phyloP scores from a whole-genome alignment of 2,113 vertebrate genomes.

The Athene cunicularia region DNA sequence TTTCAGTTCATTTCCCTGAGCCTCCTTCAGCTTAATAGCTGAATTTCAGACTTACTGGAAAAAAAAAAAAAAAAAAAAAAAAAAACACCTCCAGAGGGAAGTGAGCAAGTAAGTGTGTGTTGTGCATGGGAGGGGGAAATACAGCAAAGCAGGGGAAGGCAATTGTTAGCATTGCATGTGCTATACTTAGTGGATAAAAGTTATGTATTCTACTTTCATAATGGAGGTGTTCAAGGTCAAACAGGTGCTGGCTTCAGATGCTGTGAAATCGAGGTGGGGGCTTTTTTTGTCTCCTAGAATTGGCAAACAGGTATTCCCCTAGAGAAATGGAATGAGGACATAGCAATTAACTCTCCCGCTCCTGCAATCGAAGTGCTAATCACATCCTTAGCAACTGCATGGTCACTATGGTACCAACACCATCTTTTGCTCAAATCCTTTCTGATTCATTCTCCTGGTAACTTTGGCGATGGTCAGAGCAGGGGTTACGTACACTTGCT shows the following conservation, averaged over 20 bases:
- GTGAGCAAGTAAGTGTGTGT: background rate
- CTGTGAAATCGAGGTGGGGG: slow-evolving; percentile 6
- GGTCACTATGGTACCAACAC: slow-evolving; percentile 51
- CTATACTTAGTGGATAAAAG: background rate
- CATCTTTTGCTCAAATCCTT: slow-evolving; percentile 53
- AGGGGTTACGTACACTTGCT: slow-evolving; percentile 30
- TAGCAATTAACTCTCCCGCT: slow-evolving; percentile 72
- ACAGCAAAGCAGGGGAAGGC: background rate
- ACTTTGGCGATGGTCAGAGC: slow-evolving; percentile 23
- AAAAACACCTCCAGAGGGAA: slow-evolving; percentile 30
- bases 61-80: background rate
- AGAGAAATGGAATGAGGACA: slow-evolving; percentile 72
- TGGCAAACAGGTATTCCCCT: slow-evolving; percentile 73
- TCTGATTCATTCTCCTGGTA: background rate
- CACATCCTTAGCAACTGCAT: slow-evolving; percentile 78
- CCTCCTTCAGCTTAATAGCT: slow-evolving; percentile 67
- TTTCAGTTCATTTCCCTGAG: slow-evolving; percentile 75
- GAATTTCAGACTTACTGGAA: slow-evolving; percentile 11
- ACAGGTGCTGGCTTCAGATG: slow-evolving; percentile 43
- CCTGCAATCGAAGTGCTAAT: slow-evolving; percentile 67
- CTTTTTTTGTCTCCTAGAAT: slow-evolving; percentile 12
- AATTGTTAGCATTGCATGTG: background rate
- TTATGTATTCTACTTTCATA: background rate
- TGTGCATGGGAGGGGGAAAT: background rate
- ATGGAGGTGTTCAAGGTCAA: slow-evolving; percentile 30